phyloP scores from a whole-genome alignment of 1,140 invertebrate genomes.

The Neodiprion virginianus region DNA sequence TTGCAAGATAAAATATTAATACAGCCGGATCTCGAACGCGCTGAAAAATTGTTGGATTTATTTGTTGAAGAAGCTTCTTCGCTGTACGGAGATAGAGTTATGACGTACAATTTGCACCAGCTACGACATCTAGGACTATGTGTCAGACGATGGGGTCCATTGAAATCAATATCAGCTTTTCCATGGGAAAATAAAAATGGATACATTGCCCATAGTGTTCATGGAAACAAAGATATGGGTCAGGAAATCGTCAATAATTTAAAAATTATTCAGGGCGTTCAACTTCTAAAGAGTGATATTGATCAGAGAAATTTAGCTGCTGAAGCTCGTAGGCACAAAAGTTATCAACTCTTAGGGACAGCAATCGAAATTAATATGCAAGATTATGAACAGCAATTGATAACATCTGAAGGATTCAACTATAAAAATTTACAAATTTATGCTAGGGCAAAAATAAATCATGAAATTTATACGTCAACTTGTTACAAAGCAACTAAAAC shows the following conservation, averaged over 20 bases:
- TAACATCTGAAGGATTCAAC: background rate
- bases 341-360: background rate
- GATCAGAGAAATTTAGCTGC: slow-evolving; percentile 3
- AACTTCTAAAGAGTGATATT: background rate
- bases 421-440: slow-evolving; percentile 22
- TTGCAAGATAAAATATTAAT: slow-evolving; percentile 21
- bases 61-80: slow-evolving; percentile 29
- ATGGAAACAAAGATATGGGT: slow-evolving; percentile 27
- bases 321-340: background rate
- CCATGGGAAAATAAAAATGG: slow-evolving; percentile 32
- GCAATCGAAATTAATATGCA: background rate
- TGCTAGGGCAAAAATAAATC: slow-evolving; percentile 23
- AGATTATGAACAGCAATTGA: slow-evolving; percentile 13
- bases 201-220: slow-evolving; percentile 22
- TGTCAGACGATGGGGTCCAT: slow-evolving; percentile 29
- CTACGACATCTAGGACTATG: slow-evolving; percentile 22
- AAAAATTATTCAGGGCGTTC: background rate
- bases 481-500: slow-evolving; percentile 33
- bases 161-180: background rate
- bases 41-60: slow-evolving; percentile 28
- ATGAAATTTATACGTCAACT: slow-evolving; percentile 31
- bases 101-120: slow-evolving; percentile 31
- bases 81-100: slow-evolving; percentile 27
- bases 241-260: slow-evolving; percentile 24
- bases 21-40: slow-evolving; percentile 25